These are phyloP conservation scores for Psammodynastes pulverulentus DNA, from an alignment of 2,113 vertebrate species.

Conservation along the genomic window DNA sequence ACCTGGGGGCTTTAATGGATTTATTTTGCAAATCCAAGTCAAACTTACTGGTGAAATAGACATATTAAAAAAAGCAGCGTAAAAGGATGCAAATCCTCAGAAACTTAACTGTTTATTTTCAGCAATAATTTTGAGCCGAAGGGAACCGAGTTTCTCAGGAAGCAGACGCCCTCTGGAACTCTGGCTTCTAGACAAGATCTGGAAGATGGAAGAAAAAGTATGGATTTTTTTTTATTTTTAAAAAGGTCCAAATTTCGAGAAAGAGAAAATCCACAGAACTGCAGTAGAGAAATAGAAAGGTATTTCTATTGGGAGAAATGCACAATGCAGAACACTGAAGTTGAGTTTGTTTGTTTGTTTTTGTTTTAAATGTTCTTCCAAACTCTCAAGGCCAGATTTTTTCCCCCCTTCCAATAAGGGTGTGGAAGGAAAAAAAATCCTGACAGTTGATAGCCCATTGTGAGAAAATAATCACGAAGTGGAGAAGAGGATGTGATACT, in stretches of 20 bases:
- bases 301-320: background rate
- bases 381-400: background rate
- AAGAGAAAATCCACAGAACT: background rate
- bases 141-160: background rate
- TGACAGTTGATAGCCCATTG: background rate
- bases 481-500: background rate
- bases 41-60: no score
- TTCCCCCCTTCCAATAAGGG: no score
- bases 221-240: background rate
- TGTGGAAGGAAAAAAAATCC: background rate
- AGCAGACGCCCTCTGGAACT: background rate
- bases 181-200: constrained; percentile 63
- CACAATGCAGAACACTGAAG: no score
- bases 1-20: background rate
- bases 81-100: background rate
- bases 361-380: background rate
- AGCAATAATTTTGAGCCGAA: constrained; percentile 67
- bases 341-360: background rate
- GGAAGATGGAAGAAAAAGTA: background rate
- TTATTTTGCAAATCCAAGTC: background rate
- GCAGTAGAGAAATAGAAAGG: background rate
- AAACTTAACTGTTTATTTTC: constrained; percentile 71
- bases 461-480: background rate
- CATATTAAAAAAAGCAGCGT: background rate
- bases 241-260: background rate